A percentile compares a stretch with the other conserved stretches of the same genome.
These are phyloP conservation scores for Salvelinus sp. DNA, from an alignment of 2,113 vertebrate species.

Conservation along the genomic window DNA sequence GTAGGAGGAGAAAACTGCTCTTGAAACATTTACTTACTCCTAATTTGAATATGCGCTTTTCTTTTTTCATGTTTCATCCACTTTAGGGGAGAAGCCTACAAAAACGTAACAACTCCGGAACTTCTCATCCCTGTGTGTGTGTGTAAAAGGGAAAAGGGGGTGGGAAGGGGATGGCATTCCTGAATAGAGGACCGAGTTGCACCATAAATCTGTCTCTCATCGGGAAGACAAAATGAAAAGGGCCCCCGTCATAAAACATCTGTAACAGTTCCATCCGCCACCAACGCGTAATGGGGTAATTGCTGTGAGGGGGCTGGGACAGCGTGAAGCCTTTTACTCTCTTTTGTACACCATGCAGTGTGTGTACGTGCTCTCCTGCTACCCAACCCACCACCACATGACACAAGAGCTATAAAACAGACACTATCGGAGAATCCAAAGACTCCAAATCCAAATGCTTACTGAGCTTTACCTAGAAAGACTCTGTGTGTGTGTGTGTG, in stretches of 20 bases:
- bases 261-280: slow-evolving; percentile 79
- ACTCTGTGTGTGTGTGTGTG: no score
- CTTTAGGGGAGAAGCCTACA: background rate
- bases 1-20: slow-evolving; percentile 1
- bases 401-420: no score
- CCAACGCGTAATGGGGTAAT: slow-evolving; percentile 78
- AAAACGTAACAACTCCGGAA: slow-evolving; percentile 34
- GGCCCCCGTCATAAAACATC: slow-evolving; percentile 80
- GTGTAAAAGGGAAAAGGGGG: slow-evolving; percentile 15
- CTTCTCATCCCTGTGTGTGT: slow-evolving; percentile 33
- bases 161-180: slow-evolving; percentile 45
- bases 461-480: no score
- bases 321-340: slow-evolving; percentile 65
- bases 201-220: slow-evolving; percentile 79
- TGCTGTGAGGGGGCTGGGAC: slow-evolving; percentile 70
- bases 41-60: background rate
- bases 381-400: no score
- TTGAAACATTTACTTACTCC: slow-evolving; percentile 30
- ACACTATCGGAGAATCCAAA: no score
- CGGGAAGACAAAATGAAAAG: slow-evolving; percentile 78
- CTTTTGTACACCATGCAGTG: slow-evolving; percentile 63
- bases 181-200: slow-evolving; percentile 67
- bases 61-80: no score
- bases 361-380: slow-evolving; percentile 6
- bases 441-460: no score